Percentiles rank a stretch among this genome's conserved stretches.
These are phyloP conservation scores for Asobara japonica DNA, from an alignment of 1,140 invertebrate species.

Conservation along the genomic window DNA sequence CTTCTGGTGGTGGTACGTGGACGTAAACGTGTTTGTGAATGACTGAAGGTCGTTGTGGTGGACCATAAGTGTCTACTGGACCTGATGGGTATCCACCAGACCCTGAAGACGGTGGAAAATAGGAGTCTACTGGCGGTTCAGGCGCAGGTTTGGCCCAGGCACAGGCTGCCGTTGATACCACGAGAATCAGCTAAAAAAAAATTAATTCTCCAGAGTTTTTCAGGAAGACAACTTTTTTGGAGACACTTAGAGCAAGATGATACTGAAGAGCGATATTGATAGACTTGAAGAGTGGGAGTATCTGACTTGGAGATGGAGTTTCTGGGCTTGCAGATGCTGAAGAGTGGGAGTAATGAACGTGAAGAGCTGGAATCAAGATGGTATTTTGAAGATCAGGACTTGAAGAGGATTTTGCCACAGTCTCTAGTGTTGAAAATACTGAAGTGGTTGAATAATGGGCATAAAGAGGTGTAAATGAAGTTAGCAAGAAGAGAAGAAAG, in stretches of 20 bases:
- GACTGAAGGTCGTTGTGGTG: slow-evolving; percentile 77
- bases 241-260: no score
- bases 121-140: slow-evolving; percentile 52
- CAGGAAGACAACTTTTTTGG: no score
- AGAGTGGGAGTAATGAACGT: not conserved
- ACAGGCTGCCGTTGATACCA: slow-evolving; percentile 40
- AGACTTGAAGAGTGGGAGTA: no score
- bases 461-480: not conserved
- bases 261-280: no score
- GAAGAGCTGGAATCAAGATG: slow-evolving; percentile 4
- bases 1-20: slow-evolving; percentile 84
- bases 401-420: no score
- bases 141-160: slow-evolving; percentile 50
- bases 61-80: slow-evolving; percentile 71
- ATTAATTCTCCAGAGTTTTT: slow-evolving; percentile 22
- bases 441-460: not conserved
- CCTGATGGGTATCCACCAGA: slow-evolving; percentile 48
- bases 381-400: no score
- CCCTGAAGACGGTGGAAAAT: slow-evolving; percentile 49
- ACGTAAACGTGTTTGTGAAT: slow-evolving; percentile 89
- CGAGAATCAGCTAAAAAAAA: slow-evolving; percentile 37
- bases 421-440: no score
- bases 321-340: no score
- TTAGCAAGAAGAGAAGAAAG: not conserved
- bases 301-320: no score